Evolutionary conservation across 2,888 invertebrate genomes (phyloP).

Genomic region (Automeris io): DNA sequence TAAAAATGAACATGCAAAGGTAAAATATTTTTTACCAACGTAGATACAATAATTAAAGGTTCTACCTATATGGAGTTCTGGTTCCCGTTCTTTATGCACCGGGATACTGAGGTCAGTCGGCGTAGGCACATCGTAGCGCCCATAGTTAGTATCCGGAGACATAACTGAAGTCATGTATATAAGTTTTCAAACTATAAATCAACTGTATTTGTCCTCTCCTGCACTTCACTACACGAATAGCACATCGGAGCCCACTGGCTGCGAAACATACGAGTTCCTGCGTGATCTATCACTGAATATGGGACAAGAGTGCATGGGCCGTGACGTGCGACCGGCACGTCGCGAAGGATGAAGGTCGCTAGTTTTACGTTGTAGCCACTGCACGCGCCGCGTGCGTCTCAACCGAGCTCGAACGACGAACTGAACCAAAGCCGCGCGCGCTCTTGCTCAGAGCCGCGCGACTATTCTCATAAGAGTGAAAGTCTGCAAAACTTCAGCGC

Average conservation of each 20-base stretch:
- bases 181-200: slow-evolving; percentile 40
- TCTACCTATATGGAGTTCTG: slow-evolving; percentile 84
- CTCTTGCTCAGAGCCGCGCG: slow-evolving; percentile 56
- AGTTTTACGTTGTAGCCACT: slow-evolving; percentile 36
- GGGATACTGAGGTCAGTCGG: slow-evolving; percentile 72
- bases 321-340: slow-evolving; percentile 50
- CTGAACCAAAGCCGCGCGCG: slow-evolving; percentile 69
- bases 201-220: slow-evolving; percentile 38
- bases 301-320: slow-evolving; percentile 61
- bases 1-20: too few relatives aligned
- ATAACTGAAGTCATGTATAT: slow-evolving; percentile 74
- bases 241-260: slow-evolving; percentile 53
- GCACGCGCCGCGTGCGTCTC: slow-evolving; percentile 68
- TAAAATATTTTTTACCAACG: not conserved
- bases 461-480: slow-evolving; percentile 74
- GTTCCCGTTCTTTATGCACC: slow-evolving; percentile 75
- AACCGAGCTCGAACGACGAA: slow-evolving; percentile 77
- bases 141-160: slow-evolving; percentile 81
- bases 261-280: slow-evolving; percentile 39
- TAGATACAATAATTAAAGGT: not conserved
- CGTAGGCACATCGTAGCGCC: slow-evolving; percentile 73
- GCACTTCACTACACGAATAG: slow-evolving; percentile 67
- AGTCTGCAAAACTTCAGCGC: slow-evolving; percentile 76
- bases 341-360: slow-evolving; percentile 71
- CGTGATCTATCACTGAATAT: slow-evolving; percentile 50